Base-by-base conservation (phyloP, 1,140 invertebrate species). In the Portunus trituberculatus region DNA sequence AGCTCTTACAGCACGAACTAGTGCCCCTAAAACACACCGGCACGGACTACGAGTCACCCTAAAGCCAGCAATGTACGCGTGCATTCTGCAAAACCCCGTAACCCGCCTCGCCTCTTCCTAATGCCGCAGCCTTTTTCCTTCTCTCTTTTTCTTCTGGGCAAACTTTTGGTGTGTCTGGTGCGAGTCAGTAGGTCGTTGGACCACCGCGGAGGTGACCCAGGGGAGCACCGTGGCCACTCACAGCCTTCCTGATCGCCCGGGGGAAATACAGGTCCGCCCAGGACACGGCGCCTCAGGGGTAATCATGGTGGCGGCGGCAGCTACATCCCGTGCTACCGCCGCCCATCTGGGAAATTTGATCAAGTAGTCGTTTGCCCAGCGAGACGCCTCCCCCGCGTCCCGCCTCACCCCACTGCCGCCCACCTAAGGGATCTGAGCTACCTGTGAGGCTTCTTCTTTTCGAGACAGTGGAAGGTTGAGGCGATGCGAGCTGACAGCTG, bases 331-430 rank as follows among this genome's bases (percentile, higher is more conserved):
- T n/a, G 67, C 67, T 20, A 25, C 67, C 67, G 67, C 67, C 67
- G 67, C 67, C 16, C 67, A 76, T 76, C 67, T 76, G 67, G 67
- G 67, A 76, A 76, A 76, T 76, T 76, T 76, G 67, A 76, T 76
- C 67, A 76, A 76, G 67, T 76, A 76, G 67, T 76, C 67, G 67
- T 76, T 76, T 76, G 67, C 67, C 67, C 25, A 76, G 67, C 67
- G 67, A 76, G 20, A 76, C 25, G 67, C 67, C 12, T 76, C 67
- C 67, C n/a, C 25, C 20, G 67, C 0, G 67, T 1, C 20, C 20
- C 67, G 20, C 39, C 39, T 39, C 39, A 39, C 39, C 20, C 52
- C 52, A 59, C 52, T 59, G 52, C 52, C 52, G 52, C 52, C 52
- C 52, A 59, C 12, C 52, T 59, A 10, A 59, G 3, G 52, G 10